Evolutionary conservation across 2,797 vertebrate species (phyloP).

Genomic region (Ctenopoma kingsleyae): DNA sequence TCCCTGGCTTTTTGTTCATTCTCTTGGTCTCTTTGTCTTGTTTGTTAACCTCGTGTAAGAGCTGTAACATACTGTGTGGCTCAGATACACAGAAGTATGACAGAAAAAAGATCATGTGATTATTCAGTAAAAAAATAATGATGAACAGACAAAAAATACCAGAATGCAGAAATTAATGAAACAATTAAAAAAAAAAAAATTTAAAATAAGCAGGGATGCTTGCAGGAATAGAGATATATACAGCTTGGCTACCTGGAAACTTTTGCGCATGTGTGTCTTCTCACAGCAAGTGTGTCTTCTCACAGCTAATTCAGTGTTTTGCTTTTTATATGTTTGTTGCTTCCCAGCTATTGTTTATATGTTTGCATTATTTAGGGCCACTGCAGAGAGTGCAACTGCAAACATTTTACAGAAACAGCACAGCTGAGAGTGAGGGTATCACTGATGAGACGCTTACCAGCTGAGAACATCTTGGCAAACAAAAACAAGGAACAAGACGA

Average conservation of each 20-base stretch:
- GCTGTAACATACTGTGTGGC: background rate
- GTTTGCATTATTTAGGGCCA: conserved; percentile 4
- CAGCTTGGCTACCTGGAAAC: background rate
- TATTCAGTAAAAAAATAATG: background rate
- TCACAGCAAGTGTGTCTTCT: background rate
- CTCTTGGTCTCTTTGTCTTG: background rate
- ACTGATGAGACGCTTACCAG: background rate
- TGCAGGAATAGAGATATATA: background rate
- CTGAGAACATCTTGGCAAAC: conserved; percentile 8
- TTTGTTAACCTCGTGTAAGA: conserved; percentile 8
- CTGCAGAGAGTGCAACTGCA: background rate
- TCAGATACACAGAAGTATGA: background rate
- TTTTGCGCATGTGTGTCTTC: background rate
- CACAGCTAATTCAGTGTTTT: background rate
- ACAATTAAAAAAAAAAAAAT: too few species aligned
- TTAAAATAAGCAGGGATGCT: background rate
- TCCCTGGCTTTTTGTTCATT: background rate
- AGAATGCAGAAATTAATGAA: background rate
- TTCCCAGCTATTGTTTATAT: background rate
- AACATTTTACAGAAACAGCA: background rate
- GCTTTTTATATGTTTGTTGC: background rate
- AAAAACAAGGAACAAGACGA: background rate
- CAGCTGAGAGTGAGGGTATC: background rate
- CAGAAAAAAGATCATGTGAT: background rate
- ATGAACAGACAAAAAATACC: background rate